phyloP scores from a whole-genome alignment of 2,113 vertebrate genomes.

The Mastomys natalensis region DNA sequence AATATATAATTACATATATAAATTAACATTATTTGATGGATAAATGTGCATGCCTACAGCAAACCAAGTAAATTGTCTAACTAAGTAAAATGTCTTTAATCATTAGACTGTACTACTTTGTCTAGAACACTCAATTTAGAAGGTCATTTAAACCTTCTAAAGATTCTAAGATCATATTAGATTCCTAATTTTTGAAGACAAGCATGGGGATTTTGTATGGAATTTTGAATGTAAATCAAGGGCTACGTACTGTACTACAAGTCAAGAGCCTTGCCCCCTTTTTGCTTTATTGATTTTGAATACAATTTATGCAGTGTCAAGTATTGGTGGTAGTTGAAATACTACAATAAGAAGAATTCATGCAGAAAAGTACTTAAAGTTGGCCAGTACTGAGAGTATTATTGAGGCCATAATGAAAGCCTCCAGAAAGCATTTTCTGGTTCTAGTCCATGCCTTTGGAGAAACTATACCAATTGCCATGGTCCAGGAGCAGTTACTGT shows the following conservation, averaged over 20 bases:
- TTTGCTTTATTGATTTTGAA: slow-evolving; percentile 16
- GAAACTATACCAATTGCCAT: background rate
- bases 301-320: background rate
- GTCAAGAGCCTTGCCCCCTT: background rate
- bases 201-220: background rate
- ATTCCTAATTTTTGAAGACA: background rate
- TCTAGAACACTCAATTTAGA: background rate
- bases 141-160: background rate
- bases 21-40: background rate
- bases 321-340: background rate
- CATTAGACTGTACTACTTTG: background rate
- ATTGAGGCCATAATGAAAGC: background rate
- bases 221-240: background rate
- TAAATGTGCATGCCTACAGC: background rate
- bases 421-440: background rate
- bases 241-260: background rate
- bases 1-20: background rate
- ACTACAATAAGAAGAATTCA: background rate
- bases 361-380: background rate
- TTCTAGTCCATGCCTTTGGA: background rate
- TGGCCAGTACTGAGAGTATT: background rate
- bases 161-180: background rate
- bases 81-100: background rate
- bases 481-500: background rate
- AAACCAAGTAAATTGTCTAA: background rate